phyloP scores from a whole-genome alignment of 1,140 invertebrate species.

The Leguminivora glycinivorella region DNA sequence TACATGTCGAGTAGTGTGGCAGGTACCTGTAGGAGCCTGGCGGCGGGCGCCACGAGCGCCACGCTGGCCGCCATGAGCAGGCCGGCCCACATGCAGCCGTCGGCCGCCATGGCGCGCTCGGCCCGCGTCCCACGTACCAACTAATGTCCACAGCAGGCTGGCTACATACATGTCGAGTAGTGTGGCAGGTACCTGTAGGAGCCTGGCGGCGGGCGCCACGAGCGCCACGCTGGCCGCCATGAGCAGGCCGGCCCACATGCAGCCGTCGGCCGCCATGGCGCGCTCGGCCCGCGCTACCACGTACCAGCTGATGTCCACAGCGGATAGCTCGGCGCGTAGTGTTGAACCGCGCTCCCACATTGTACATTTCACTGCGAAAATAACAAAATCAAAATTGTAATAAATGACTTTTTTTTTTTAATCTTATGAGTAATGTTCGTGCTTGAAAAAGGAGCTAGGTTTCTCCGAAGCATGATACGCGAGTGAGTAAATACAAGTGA shows the following conservation, averaged over 20 bases:
- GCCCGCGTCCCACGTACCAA: constrained; percentile 93
- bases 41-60: constrained; percentile 52
- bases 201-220: constrained; percentile 50
- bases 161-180: constrained; percentile 89
- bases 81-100: constrained; percentile 57
- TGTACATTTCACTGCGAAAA: constrained; percentile 90
- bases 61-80: constrained; percentile 56
- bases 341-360: constrained; percentile 94
- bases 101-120: constrained; percentile 79
- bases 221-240: constrained; percentile 60
- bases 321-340: constrained; percentile 95
- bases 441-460: too few relatives aligned
- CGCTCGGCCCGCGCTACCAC: constrained; percentile 93
- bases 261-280: constrained; percentile 60
- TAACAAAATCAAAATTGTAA: not conserved
- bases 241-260: constrained; percentile 54
- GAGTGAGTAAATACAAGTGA: too few relatives aligned
- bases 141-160: constrained; percentile 96
- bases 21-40: constrained; percentile 95
- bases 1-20: constrained; percentile 88
- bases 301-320: constrained; percentile 95
- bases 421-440: too few relatives aligned
- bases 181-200: constrained; percentile 86
- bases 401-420: too few relatives aligned
- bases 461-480: too few relatives aligned